Conservation (phyloP, 2,888 invertebrate species). For the Parelbella ahira region DNA sequence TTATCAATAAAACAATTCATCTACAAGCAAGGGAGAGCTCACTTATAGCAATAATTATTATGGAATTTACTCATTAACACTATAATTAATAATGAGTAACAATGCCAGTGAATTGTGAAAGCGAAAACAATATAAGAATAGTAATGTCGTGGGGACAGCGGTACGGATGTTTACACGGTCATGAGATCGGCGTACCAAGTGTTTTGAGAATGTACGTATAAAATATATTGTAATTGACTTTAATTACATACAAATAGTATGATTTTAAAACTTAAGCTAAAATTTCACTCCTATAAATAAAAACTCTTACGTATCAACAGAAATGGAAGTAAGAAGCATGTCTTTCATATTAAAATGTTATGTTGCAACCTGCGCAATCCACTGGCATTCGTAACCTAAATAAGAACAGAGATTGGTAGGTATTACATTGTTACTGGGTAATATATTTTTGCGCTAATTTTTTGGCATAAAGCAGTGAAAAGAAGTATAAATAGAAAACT, state of each 20-base stretch:
- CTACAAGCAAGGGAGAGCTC: slow-evolving; percentile 76
- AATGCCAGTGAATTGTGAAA: slow-evolving; percentile 52
- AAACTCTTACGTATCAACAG: no score
- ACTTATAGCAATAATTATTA: slow-evolving; percentile 72
- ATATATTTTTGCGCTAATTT: slow-evolving; percentile 67
- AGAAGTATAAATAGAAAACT: slow-evolving; percentile 53
- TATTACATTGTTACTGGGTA: slow-evolving; percentile 64
- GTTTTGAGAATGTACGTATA: no score
- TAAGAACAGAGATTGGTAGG: slow-evolving; percentile 54
- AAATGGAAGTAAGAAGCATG: no score
- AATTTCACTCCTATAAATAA: no score
- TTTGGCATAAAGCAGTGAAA: slow-evolving; percentile 78
- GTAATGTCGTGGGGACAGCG: no score
- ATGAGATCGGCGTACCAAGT: no score
- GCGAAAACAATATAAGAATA: no score
- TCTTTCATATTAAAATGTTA: not conserved
- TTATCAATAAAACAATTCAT: slow-evolving; percentile 56
- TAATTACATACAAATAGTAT: no score
- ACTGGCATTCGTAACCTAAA: slow-evolving; percentile 63
- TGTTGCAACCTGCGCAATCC: slow-evolving; percentile 39
- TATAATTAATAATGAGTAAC: slow-evolving; percentile 69
- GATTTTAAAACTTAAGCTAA: no score
- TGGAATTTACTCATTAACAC: slow-evolving; percentile 76
- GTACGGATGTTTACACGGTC: no score
- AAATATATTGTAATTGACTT: no score